Evolutionary conservation across 2,113 vertebrate species (phyloP).

Genomic region (Camarhynchus parvulus): DNA sequence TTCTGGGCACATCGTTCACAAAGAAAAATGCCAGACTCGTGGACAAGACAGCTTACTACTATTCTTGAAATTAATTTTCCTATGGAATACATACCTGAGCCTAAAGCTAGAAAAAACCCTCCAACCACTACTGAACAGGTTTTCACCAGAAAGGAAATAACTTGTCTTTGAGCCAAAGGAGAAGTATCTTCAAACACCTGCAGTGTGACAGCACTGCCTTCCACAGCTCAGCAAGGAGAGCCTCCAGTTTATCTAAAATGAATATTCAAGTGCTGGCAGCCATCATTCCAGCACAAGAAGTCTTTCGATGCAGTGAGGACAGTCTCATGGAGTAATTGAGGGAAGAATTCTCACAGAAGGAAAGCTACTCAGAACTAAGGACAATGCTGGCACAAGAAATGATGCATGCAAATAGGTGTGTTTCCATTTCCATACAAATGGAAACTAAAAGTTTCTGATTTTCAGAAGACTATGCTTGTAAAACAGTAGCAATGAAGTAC

Average conservation of each 20-base stretch:
- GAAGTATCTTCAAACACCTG: neutral
- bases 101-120: neutral
- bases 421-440: neutral
- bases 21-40: slow-evolving; percentile 22
- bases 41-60: neutral
- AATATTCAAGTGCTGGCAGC: neutral
- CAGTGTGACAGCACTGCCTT: neutral
- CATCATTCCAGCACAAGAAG: neutral
- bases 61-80: neutral
- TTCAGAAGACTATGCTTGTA: neutral
- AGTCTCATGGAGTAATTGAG: neutral
- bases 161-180: neutral
- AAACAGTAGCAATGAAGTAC: neutral
- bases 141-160: neutral
- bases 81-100: neutral
- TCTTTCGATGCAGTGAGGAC: neutral
- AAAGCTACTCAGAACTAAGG: neutral
- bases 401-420: neutral
- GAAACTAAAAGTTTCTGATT: neutral
- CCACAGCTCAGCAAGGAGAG: neutral
- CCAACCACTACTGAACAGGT: neutral
- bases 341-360: neutral
- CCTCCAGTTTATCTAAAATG: neutral
- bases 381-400: neutral
- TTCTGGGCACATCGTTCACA: neutral